Evolutionary conservation across 2,888 invertebrate genomes (phyloP), one percentile per base, ranked within the genome.

Genomic region (Chromoteleia sp.): DNA sequence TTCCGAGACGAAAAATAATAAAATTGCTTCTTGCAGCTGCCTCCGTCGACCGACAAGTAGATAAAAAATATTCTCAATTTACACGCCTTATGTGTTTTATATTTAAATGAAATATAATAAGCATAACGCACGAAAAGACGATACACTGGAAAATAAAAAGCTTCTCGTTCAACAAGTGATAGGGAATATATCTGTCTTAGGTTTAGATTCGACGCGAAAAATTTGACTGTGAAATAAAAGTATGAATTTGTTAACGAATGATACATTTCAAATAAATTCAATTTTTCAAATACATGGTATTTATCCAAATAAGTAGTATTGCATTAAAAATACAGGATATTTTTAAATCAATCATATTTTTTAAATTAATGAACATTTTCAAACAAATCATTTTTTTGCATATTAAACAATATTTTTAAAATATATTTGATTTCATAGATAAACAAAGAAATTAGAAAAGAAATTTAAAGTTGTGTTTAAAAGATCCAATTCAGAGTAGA

Each of bases 21-120:
- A 52, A 67, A 67, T 52, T 67, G 14, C 39, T 39, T 67, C 52
- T 52, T 25, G 7, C 65, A 67, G 50, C 50, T 67, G 65, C 21
- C 17, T 52, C n/a, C 52, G 12, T 39, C 17, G 30, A 17, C 43
- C 17, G 61, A 52, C 52, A 15, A 52, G 25, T 36, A 29, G 39
- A 29, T 67, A 67, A 36, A 65, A 52, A 67, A 29, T 14, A 63
- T 36, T 52, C 50, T 67, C 65, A 67, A 52, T 39, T 67, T 67
- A 67, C 65, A 39, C 15, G 41, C 45, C 17, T 61, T 30, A 7
- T 48, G 48, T 48, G 30, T 48, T 33, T 30, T 63, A 48, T 33
- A 63, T 48, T 63, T 17, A 63, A 63, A 45, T 63, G 63, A 29
- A 61, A 61, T 45, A 45, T 45, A 61, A 59, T 50, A 50, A 50